phyloP scores from a whole-genome alignment of 2,797 vertebrate species.

The Anniella stebbinsi region DNA sequence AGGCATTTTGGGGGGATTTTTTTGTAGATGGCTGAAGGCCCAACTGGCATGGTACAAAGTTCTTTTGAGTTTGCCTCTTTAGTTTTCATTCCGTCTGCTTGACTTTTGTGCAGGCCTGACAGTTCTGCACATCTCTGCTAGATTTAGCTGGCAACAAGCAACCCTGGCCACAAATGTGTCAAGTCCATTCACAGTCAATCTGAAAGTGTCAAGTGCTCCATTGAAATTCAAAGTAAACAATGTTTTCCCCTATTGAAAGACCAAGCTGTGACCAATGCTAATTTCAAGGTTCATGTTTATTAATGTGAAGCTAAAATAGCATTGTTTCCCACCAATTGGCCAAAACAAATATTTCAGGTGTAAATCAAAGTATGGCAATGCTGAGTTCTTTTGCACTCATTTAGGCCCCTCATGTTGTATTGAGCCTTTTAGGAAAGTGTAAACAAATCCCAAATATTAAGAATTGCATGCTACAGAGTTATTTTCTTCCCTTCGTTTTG shows the following conservation, averaged over 20 bases:
- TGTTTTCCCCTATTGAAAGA: background rate
- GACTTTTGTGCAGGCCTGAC: background rate
- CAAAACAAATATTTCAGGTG: background rate
- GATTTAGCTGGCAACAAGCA: slow-evolving; percentile 8
- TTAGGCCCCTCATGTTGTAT: background rate
- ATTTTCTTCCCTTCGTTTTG: background rate
- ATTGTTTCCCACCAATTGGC: background rate
- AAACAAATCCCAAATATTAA: slow-evolving; percentile 52
- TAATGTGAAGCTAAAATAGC: slow-evolving; percentile 9
- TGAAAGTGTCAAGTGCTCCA: slow-evolving; percentile 10
- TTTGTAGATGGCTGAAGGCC: background rate
- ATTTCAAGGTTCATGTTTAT: slow-evolving; percentile 12
- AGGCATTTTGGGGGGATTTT: background rate
- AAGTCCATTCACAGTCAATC: slow-evolving; percentile 14
- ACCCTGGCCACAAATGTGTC: slow-evolving; percentile 12
- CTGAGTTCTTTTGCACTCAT: background rate
- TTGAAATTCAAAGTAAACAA: slow-evolving; percentile 23
- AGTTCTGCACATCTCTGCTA: background rate
- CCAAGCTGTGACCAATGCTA: slow-evolving; percentile 20
- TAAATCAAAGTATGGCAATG: background rate
- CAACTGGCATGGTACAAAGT: background rate
- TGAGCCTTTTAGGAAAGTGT: background rate
- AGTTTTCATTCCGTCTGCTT: background rate
- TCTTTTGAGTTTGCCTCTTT: background rate
- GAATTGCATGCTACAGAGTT: slow-evolving; percentile 31